Evolutionary conservation across 2,888 invertebrate species (phyloP).

Genomic region (Plutella xylostella): DNA sequence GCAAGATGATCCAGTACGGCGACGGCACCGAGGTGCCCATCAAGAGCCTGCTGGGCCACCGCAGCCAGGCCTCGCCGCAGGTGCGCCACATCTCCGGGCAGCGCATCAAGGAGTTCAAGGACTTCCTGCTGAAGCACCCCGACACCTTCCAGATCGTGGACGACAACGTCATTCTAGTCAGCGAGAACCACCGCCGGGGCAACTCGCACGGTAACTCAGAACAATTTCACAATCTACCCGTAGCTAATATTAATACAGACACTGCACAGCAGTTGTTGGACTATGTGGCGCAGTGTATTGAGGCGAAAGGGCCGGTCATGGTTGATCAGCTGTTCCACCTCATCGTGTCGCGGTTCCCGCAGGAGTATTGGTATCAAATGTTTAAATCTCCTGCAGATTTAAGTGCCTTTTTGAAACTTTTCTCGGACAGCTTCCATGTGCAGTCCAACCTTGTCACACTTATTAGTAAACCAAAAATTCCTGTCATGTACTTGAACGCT

Average conservation of each 20-base stretch:
- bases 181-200: conserved; percentile 75
- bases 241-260: conserved; percentile 84
- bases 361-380: conserved; percentile 85
- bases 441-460: conserved; percentile 92
- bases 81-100: conserved; percentile 96
- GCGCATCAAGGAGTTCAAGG: conserved; percentile 93
- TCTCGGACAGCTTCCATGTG: conserved; percentile 94
- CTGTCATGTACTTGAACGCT: conserved; percentile 66
- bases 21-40: conserved; percentile 97
- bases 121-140: conserved; percentile 86
- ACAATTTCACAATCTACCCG: conserved; percentile 77
- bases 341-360: conserved; percentile 80
- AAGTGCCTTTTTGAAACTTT: conserved; percentile 90
- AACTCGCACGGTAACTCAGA: conserved; percentile 75
- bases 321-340: conserved; percentile 90
- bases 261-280: conserved; percentile 85
- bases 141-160: conserved; percentile 89
- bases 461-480: conserved; percentile 80
- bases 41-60: conserved; percentile 94
- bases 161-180: conserved; percentile 84
- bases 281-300: conserved; percentile 85
- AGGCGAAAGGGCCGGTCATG: conserved; percentile 83
- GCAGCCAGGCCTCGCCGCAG: conserved; percentile 96
- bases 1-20: conserved; percentile 95
- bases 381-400: conserved; percentile 93